A percentile compares a stretch with the other conserved stretches of the same genome.
Evolutionary conservation across 1,140 invertebrate genomes (phyloP).

Genomic region (Cotesia chilonis): DNA sequence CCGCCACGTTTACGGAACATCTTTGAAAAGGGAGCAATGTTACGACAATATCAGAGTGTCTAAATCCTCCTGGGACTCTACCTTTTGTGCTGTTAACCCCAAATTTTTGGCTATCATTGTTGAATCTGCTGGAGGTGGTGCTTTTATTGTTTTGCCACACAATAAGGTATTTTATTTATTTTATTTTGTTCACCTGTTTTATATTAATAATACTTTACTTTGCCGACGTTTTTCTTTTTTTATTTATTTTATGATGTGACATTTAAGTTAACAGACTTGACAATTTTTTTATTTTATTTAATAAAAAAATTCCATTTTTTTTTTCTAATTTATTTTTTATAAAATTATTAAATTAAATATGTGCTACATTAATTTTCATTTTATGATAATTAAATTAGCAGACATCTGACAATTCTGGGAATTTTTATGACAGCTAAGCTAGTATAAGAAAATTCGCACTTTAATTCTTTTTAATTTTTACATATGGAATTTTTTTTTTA

Average conservation of each 20-base stretch:
- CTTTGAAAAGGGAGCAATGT: conserved; percentile 96
- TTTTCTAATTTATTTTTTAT: too few relatives aligned
- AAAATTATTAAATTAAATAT: too few relatives aligned
- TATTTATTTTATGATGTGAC: neutral
- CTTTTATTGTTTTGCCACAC: conserved; percentile 96
- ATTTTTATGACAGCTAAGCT: too few relatives aligned
- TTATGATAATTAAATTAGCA: too few relatives aligned
- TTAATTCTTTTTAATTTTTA: too few relatives aligned
- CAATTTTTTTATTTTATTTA: too few relatives aligned
- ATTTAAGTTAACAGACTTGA: too few relatives aligned
- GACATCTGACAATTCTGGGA: too few relatives aligned
- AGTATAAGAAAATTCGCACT: too few relatives aligned
- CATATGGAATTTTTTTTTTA: too few relatives aligned
- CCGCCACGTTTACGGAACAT: conserved; percentile 97
- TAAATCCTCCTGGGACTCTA: conserved; percentile 98
- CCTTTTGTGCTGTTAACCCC: conserved; percentile 98
- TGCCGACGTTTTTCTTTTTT: neutral
- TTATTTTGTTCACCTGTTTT: conserved; percentile 26
- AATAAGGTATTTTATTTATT: conserved; percentile 79
- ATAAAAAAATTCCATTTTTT: too few relatives aligned
- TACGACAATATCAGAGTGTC: conserved; percentile 99
- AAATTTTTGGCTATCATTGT: conserved; percentile 99
- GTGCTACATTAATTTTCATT: too few relatives aligned
- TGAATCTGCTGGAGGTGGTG: conserved; percentile 97
- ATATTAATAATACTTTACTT: conserved; percentile 2